Conservation (phyloP, 2,888 invertebrate species). For the Diadegma fenestrale region DNA sequence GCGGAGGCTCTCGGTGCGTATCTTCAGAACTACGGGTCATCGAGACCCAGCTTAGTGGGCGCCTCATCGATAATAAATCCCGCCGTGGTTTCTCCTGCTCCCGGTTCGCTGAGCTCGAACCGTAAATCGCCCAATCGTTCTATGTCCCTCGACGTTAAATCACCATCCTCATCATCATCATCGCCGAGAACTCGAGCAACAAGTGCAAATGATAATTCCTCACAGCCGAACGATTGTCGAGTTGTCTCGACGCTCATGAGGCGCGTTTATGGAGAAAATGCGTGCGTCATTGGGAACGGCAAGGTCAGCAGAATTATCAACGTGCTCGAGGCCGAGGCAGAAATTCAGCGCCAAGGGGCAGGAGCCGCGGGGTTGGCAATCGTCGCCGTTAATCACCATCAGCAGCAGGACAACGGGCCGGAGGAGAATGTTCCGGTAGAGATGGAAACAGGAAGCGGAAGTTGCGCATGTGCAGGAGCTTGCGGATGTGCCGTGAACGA, state of each 20-base stretch:
- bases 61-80: slow-evolving; percentile 13
- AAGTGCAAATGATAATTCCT: slow-evolving; percentile 62
- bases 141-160: background rate
- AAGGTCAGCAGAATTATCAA: slow-evolving; percentile 40
- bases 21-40: slow-evolving; percentile 72
- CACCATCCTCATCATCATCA: background rate
- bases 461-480: slow-evolving; percentile 80
- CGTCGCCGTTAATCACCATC: slow-evolving; percentile 19
- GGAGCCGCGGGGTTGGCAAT: slow-evolving; percentile 18
- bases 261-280: slow-evolving; percentile 71
- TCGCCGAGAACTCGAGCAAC: slow-evolving; percentile 31
- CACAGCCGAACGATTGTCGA: slow-evolving; percentile 78
- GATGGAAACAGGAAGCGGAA: background rate
- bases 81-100: slow-evolving; percentile 30
- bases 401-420: background rate
- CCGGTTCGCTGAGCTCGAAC: slow-evolving; percentile 22
- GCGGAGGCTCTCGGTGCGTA: slow-evolving; percentile 80
- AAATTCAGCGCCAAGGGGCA: slow-evolving; percentile 31
- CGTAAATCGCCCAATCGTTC: slow-evolving; percentile 20
- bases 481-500: slow-evolving; percentile 77
- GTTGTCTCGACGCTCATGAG: slow-evolving; percentile 78
- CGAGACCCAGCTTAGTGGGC: slow-evolving; percentile 31
- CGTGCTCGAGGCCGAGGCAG: slow-evolving; percentile 25
- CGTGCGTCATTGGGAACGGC: slow-evolving; percentile 60
- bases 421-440: background rate